Conservation (phyloP, 2,888 invertebrate genomes). For the Diarsia mendica region DNA sequence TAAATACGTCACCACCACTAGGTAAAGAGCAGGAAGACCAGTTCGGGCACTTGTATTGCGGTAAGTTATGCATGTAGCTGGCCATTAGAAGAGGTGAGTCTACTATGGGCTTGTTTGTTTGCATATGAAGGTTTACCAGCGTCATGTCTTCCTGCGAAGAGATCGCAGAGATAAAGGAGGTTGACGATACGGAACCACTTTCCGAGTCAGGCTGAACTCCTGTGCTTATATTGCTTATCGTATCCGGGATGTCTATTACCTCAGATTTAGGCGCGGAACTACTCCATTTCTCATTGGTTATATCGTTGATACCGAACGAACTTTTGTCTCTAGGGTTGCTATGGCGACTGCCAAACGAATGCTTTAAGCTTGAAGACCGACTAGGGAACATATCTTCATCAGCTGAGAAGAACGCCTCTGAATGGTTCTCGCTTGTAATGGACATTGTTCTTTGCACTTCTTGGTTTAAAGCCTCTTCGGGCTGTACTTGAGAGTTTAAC, state of each 20-base stretch:
- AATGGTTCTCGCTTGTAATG: conserved; percentile 96
- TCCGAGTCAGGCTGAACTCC: conserved; percentile 92
- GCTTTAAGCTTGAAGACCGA: conserved; percentile 92
- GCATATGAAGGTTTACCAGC: conserved; percentile 97
- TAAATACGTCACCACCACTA: conserved; percentile 94
- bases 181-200: conserved; percentile 95
- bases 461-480: conserved; percentile 90
- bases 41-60: conserved; percentile 94
- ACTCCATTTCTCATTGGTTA: conserved; percentile 84
- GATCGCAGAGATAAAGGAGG: conserved; percentile 96
- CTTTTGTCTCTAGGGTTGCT: conserved; percentile 88
- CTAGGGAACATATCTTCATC: conserved; percentile 96
- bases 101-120: conserved; percentile 97
- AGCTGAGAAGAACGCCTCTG: conserved; percentile 97
- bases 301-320: conserved; percentile 89
- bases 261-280: conserved; percentile 82
- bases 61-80: conserved; percentile 97
- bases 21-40: conserved; percentile 94
- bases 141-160: conserved; percentile 98
- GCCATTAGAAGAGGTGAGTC: conserved; percentile 98
- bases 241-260: conserved; percentile 80
- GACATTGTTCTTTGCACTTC: conserved; percentile 96
- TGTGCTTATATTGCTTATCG: conserved; percentile 83
- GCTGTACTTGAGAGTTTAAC: conserved; percentile 89
- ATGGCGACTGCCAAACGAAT: conserved; percentile 90